phyloP scores from a whole-genome alignment of 2,113 vertebrate species.

The Semicossyphus pulcher region DNA sequence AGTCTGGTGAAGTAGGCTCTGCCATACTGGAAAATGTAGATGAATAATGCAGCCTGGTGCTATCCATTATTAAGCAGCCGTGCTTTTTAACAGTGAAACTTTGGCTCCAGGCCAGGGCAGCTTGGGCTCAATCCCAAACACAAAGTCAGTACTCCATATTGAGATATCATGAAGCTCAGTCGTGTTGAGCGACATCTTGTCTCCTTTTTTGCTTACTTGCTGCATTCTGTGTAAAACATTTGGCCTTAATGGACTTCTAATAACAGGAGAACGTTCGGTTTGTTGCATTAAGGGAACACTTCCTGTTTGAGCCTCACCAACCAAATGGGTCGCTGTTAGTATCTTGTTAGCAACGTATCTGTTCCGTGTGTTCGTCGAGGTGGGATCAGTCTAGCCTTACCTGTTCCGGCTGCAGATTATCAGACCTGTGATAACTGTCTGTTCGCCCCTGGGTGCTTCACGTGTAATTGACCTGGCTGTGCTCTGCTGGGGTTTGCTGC shows the following conservation, averaged over 20 bases:
- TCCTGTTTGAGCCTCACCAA: slow-evolving; percentile 21
- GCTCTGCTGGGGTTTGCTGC: slow-evolving; percentile 47
- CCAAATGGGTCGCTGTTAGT: slow-evolving; percentile 24
- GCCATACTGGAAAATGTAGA: slow-evolving; percentile 73
- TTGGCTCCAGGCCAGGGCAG: slow-evolving; percentile 42
- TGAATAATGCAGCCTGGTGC: slow-evolving; percentile 79
- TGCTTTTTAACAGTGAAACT: slow-evolving; percentile 72
- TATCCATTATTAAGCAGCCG: slow-evolving; percentile 81
- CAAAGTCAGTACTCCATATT: neutral
- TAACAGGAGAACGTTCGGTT: too few species aligned
- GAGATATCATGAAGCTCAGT: neutral
- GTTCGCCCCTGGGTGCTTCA: slow-evolving; percentile 21
- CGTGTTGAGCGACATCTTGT: neutral
- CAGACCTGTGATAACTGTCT: slow-evolving; percentile 35
- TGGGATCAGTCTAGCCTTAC: slow-evolving; percentile 49
- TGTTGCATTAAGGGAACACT: too few species aligned
- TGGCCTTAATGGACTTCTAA: neutral
- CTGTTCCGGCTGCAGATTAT: slow-evolving; percentile 37
- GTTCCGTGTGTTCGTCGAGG: slow-evolving; percentile 47
- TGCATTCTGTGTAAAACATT: neutral
- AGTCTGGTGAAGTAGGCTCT: slow-evolving; percentile 71
- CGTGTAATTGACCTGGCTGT: slow-evolving; percentile 50
- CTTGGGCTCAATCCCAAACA: slow-evolving; percentile 20
- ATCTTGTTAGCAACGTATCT: slow-evolving; percentile 17
- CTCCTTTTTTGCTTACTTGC: neutral